Conservation (phyloP, 2,888 invertebrate species). For the Automeris io region DNA sequence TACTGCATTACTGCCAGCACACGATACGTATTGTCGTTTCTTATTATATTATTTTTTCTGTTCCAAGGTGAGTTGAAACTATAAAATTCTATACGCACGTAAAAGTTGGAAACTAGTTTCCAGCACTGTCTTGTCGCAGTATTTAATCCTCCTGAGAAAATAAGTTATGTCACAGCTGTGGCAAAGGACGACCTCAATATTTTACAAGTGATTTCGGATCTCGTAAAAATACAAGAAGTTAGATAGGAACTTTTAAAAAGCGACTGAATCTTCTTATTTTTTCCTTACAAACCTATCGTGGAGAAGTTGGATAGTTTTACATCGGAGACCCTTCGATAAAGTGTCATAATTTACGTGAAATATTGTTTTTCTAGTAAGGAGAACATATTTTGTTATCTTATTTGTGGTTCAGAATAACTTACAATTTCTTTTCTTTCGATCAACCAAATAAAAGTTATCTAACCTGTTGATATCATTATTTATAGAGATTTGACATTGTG, state of each 20-base stretch:
- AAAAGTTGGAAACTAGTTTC: conserved; percentile 14
- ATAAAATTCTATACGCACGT: conserved; percentile 3
- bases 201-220: conserved; percentile 56
- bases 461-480: conserved; percentile 40
- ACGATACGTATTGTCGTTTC: too few species aligned
- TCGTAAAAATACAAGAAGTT: conserved; percentile 54
- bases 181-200: conserved; percentile 40
- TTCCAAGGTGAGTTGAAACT: background rate
- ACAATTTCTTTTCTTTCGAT: conserved; percentile 30
- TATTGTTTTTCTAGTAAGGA: conserved; percentile 49
- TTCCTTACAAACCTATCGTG: conserved; percentile 51
- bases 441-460: conserved; percentile 22
- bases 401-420: conserved; percentile 45
- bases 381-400: conserved; percentile 51
- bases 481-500: conserved; percentile 6
- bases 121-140: conserved; percentile 19
- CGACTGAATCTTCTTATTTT: conserved; percentile 45
- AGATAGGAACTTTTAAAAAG: conserved; percentile 55
- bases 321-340: conserved; percentile 62
- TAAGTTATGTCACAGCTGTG: conserved; percentile 43
- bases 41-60: too few species aligned
- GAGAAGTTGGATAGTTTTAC: conserved; percentile 63
- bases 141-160: conserved; percentile 43
- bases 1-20: too few species aligned
- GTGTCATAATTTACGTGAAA: conserved; percentile 66